Evolutionary conservation across 1,140 invertebrate genomes (phyloP).

Genomic region (Meteorus sp.): DNA sequence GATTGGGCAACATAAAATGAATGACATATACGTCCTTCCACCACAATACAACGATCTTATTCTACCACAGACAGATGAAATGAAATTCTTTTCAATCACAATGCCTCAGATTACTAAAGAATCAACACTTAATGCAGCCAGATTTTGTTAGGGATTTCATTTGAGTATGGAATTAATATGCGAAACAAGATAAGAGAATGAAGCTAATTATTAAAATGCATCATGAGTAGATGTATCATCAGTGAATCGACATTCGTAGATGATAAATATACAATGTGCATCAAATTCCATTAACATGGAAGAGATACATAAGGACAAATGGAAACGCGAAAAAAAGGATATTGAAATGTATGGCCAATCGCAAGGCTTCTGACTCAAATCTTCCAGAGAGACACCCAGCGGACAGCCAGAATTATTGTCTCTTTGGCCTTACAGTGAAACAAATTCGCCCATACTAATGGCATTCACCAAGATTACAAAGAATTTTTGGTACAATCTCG

Average conservation of each 20-base stretch:
- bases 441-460: constrained; percentile 40
- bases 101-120: constrained; percentile 62
- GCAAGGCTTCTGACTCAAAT: constrained; percentile 22
- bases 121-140: constrained; percentile 46
- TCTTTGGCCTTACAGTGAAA: constrained; percentile 60
- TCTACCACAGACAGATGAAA: constrained; percentile 20
- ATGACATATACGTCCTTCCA: background rate
- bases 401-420: constrained; percentile 46
- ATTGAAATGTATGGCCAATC: constrained; percentile 29
- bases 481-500: constrained; percentile 50
- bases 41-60: background rate
- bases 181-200: constrained; percentile 9
- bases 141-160: constrained; percentile 32
- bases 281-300: background rate
- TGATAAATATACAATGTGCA: constrained; percentile 2
- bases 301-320: constrained; percentile 28
- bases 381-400: constrained; percentile 30
- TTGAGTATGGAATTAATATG: constrained; percentile 6
- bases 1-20: constrained; percentile 44
- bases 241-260: no score
- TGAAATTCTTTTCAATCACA: constrained; percentile 18
- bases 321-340: constrained; percentile 19
- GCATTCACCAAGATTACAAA: constrained; percentile 60
- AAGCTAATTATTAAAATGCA: background rate
- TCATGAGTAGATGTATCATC: no score